Conservation (phyloP, 2,888 invertebrate species). For the Parasteatoda lunata region DNA sequence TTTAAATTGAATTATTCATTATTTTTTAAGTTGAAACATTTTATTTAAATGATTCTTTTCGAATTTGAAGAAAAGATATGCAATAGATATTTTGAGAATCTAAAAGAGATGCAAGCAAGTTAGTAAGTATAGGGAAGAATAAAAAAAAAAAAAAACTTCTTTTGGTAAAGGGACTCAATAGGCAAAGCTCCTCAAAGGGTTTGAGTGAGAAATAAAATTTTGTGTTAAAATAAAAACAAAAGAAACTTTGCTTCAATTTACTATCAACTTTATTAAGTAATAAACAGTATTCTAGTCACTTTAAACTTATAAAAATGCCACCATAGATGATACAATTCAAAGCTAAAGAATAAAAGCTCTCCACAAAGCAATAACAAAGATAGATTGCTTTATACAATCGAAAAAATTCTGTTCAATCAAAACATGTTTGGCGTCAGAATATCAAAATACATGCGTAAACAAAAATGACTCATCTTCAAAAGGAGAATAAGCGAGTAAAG, state of each 20-base stretch:
- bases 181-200: slow-evolving; percentile 53
- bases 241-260: slow-evolving; percentile 24
- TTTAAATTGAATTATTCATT: no score
- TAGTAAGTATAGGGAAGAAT: slow-evolving; percentile 27
- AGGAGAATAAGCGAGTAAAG: background rate
- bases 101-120: slow-evolving; percentile 17
- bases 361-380: slow-evolving; percentile 23
- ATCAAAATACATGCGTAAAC: slow-evolving; percentile 27
- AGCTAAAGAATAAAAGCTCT: slow-evolving; percentile 47
- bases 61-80: no score
- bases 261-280: slow-evolving; percentile 59
- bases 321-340: slow-evolving; percentile 45
- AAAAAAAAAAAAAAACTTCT: slow-evolving; percentile 39
- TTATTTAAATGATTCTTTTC: no score
- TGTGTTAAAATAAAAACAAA: background rate
- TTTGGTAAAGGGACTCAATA: slow-evolving; percentile 56
- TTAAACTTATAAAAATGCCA: slow-evolving; percentile 20
- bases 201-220: slow-evolving; percentile 12
- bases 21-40: no score
- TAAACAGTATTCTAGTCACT: slow-evolving; percentile 54
- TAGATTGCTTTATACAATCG: slow-evolving; percentile 24
- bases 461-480: background rate
- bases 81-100: no score
- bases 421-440: slow-evolving; percentile 12
- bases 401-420: slow-evolving; percentile 2